A percentile compares a stretch with the other conserved stretches of the same genome.
Evolutionary conservation across 2,888 invertebrate species (phyloP).

Genomic region (Caenorhabditis sp.): DNA sequence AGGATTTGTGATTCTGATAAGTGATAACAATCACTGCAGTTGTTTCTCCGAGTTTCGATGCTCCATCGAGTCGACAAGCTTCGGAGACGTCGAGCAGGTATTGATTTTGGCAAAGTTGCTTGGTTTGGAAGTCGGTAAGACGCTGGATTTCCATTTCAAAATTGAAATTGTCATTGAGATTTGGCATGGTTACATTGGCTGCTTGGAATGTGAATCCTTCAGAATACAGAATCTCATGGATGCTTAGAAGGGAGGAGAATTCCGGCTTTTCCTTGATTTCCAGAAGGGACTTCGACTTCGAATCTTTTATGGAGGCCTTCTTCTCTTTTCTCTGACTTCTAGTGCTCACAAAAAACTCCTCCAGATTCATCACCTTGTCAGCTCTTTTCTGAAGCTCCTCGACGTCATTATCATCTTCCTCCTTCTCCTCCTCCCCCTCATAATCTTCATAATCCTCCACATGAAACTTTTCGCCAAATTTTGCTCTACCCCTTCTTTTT

Average conservation of each 20-base stretch:
- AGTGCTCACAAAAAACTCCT: slow-evolving; percentile 1
- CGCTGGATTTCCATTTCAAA: slow-evolving; percentile 18
- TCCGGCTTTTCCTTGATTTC: slow-evolving; percentile 6
- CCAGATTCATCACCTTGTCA: not conserved
- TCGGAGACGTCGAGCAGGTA: slow-evolving; percentile 32
- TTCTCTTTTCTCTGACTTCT: slow-evolving; percentile 17
- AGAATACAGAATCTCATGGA: slow-evolving; percentile 4
- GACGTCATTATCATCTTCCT: not conserved
- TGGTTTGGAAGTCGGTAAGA: slow-evolving; percentile 14
- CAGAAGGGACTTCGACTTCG: too few relatives aligned
- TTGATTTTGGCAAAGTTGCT: slow-evolving; percentile 34
- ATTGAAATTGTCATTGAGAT: slow-evolving; percentile 18
- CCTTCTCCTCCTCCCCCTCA: slow-evolving; percentile 13
- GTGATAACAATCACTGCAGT: slow-evolving; percentile 33
- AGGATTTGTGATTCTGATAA: not conserved
- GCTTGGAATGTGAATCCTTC: slow-evolving; percentile 40
- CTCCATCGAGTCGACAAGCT: slow-evolving; percentile 4
- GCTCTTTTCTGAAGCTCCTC: not conserved
- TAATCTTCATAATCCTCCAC: slow-evolving; percentile 25
- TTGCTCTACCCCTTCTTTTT: slow-evolving; percentile 20
- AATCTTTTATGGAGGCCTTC: slow-evolving; percentile 25
- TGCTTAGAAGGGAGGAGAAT: slow-evolving; percentile 26
- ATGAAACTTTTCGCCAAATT: slow-evolving; percentile 11
- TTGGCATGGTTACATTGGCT: slow-evolving; percentile 32
- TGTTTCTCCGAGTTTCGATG: slow-evolving; percentile 23